A percentile compares a stretch with the other conserved stretches of the same genome.
Evolutionary conservation across 1,140 invertebrate genomes (phyloP).

Genomic region (Psix sp.): DNA sequence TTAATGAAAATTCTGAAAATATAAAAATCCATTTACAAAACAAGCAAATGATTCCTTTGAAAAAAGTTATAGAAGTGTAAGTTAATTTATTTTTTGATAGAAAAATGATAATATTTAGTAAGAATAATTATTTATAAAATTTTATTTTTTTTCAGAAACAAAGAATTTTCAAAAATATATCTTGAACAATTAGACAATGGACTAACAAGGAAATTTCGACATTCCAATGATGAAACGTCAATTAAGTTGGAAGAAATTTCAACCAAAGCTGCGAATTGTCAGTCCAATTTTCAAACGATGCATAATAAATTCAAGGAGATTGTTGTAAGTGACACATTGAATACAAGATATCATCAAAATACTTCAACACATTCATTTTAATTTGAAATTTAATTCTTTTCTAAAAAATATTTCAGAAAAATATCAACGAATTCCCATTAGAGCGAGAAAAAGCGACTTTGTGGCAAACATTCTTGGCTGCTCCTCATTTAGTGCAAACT

Average conservation of each 20-base stretch:
- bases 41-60: constrained; percentile 13
- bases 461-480: constrained; percentile 64
- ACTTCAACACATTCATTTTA: constrained; percentile 1
- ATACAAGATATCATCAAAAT: background rate
- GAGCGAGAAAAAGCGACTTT: constrained; percentile 66
- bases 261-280: constrained; percentile 44
- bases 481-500: constrained; percentile 64
- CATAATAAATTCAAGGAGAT: constrained; percentile 66
- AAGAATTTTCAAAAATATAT: constrained; percentile 22
- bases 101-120: background rate
- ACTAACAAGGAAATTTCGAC: constrained; percentile 62
- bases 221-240: constrained; percentile 42
- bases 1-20: constrained; percentile 52
- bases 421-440: constrained; percentile 47
- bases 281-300: constrained; percentile 53
- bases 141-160: constrained; percentile 16
- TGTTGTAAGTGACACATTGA: constrained; percentile 55
- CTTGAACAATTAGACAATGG: constrained; percentile 57
- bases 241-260: constrained; percentile 48
- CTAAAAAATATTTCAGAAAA: constrained; percentile 60
- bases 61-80: constrained; percentile 28
- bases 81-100: constrained; percentile 16
- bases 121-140: constrained; percentile 1
- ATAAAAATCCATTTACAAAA: constrained; percentile 27
- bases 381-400: constrained; percentile 1